Percentiles rank a stretch among this genome's conserved stretches.
These are phyloP conservation scores for Smittia aterrima DNA, from an alignment of 2,888 invertebrate genomes.

Conservation along the genomic window DNA sequence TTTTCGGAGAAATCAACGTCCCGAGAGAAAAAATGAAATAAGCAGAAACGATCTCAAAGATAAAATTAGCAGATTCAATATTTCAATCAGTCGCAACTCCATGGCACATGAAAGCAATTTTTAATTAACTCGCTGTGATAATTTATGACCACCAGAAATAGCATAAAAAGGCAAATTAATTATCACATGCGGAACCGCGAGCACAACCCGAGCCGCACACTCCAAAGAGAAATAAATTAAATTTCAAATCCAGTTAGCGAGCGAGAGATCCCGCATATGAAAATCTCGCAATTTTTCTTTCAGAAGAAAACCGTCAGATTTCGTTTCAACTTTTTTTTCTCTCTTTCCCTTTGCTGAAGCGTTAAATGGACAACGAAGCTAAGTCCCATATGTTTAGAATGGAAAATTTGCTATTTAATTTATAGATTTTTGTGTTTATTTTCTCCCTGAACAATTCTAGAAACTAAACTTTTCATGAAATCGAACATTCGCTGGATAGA, in stretches of 20 bases:
- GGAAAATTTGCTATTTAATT: background rate
- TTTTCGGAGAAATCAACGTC: background rate
- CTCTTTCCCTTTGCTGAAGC: no score
- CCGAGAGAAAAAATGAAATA: background rate
- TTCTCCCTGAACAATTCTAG: no score
- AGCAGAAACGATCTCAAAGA: slow-evolving; percentile 1
- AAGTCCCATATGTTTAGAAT: background rate
- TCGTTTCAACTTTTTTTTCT: background rate
- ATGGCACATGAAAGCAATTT: slow-evolving; percentile 9
- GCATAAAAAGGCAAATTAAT: slow-evolving; percentile 24
- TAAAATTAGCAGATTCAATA: slow-evolving; percentile 13
- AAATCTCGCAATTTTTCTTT: slow-evolving; percentile 10
- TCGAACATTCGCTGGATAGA: no score
- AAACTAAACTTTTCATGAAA: no score
- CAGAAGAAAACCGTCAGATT: slow-evolving; percentile 4
- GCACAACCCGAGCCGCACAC: background rate
- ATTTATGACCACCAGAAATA: slow-evolving; percentile 28
- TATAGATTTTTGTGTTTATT: background rate
- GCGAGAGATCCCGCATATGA: background rate
- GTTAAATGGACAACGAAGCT: background rate
- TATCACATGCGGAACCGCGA: slow-evolving; percentile 26
- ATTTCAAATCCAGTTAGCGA: slow-evolving; percentile 23
- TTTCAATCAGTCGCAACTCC: slow-evolving; percentile 7
- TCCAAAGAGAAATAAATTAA: slow-evolving; percentile 9
- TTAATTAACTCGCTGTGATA: slow-evolving; percentile 25